Evolutionary conservation across 2,888 invertebrate species (phyloP).

Genomic region (Galeruca laticollis): DNA sequence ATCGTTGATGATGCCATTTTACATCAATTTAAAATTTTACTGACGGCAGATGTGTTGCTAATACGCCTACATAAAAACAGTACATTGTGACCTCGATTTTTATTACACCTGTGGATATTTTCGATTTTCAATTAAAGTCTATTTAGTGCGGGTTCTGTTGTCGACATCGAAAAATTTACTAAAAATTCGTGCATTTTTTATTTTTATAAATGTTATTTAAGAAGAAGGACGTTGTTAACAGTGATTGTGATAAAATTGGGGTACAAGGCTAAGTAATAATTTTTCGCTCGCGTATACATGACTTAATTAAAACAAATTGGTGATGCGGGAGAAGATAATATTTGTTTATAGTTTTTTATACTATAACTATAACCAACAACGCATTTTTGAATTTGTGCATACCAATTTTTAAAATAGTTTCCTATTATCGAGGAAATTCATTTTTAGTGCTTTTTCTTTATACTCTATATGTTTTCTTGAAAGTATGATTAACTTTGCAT

Average conservation of each 20-base stretch:
- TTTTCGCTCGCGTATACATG: no score
- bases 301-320: no score
- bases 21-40: constrained; percentile 26
- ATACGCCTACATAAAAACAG: constrained; percentile 8
- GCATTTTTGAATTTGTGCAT: no score
- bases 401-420: no score
- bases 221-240: background rate
- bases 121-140: background rate
- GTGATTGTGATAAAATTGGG: background rate
- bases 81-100: background rate
- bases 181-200: background rate
- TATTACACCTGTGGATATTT: background rate
- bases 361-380: constrained; percentile 49
- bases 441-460: no score
- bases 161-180: background rate
- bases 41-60: constrained; percentile 6
- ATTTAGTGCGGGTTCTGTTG: background rate
- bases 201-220: background rate
- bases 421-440: no score
- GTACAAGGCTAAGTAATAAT: background rate
- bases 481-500: no score
- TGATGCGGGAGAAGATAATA: no score
- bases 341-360: no score
- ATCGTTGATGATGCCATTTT: constrained; percentile 24
- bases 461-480: no score